These are phyloP conservation scores for Pithys albifrons DNA, from an alignment of 2,113 vertebrate species.

Conservation along the genomic window DNA sequence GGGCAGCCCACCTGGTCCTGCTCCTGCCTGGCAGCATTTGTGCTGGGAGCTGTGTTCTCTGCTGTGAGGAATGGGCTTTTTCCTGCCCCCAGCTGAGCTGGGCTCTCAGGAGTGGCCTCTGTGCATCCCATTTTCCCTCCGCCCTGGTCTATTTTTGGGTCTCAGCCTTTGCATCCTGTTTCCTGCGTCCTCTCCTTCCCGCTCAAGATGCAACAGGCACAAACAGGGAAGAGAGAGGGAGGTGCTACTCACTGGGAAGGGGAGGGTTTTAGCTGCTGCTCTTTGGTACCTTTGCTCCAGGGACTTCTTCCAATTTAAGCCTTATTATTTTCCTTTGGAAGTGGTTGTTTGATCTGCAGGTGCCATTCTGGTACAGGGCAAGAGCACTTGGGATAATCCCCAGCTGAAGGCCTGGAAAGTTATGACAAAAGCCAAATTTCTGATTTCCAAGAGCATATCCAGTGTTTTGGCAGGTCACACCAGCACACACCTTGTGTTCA, in stretches of 20 bases:
- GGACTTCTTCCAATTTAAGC: not conserved
- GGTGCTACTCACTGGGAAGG: not conserved
- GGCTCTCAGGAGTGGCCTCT: not conserved
- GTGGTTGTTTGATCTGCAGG: not conserved
- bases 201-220: not conserved
- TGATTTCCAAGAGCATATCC: not conserved
- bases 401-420: not conserved
- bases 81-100: not conserved
- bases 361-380: not conserved
- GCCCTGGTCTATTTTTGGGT: slow-evolving; percentile 24
- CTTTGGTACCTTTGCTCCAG: not conserved
- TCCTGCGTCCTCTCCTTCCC: slow-evolving; percentile 43
- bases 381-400: not conserved
- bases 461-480: not conserved
- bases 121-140: not conserved
- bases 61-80: not conserved
- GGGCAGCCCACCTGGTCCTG: not conserved
- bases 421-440: not conserved
- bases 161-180: slow-evolving; percentile 31
- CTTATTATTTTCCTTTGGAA: not conserved
- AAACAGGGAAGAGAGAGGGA: not conserved
- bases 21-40: not conserved
- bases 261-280: not conserved
- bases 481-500: not conserved
- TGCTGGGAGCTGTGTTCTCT: not conserved